Base-by-base conservation (phyloP, 2,797 vertebrate species). In the Halcyon chelicuti region DNA sequence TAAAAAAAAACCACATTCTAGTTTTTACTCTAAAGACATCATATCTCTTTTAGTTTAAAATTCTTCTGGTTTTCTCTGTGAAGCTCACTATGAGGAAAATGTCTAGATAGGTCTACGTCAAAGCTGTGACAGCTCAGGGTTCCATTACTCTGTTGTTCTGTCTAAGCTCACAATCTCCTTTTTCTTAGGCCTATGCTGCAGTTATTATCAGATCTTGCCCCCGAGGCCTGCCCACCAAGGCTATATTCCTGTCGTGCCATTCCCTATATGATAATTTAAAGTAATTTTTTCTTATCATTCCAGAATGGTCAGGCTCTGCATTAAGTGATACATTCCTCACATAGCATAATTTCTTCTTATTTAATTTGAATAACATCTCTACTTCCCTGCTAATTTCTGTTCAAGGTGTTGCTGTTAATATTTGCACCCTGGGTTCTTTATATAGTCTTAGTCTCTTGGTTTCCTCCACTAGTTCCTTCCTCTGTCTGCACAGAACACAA, bases 101-200 rank as follows among this genome's bases (percentile, higher is more conserved):
- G 3, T 55, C 29, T 63, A 35, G 5, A 39, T 12, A 73, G 40
- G 20, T 78, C 26, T 75, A 2, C n/a, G 26, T 33, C 28, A 75
- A 54, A 75, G 9, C 10, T 78, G 16, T 46, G 46, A 28, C 31
- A 60, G n/a, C 3, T 74, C 57, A 60, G 10, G 8, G 52, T 83
- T 9, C 12, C 26, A 3, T 70, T 66, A n/a, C 2, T 65, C 12
- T 23, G 35, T 44, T 1, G 0, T 21, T 60, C 29, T 79, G 2
- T 86, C 31, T 62, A 46, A 70, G 8, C 8, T 86, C 58, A 55
- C 11, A 31, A 46, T 31, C 9, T 77, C 23, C 29, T 74, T 77
- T 77, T 35, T 15, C 44, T 58, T 54, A 63, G 44, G 12, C 8
- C 12, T 12, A 8, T 37, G 25, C 35, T 81, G 20, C 14, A n/a